Evolutionary conservation across 53 echinoderm and acorn worm genomes (phyloP), one percentile per base, ranked within the genome.

Genomic region (Stichopus horrens): DNA sequence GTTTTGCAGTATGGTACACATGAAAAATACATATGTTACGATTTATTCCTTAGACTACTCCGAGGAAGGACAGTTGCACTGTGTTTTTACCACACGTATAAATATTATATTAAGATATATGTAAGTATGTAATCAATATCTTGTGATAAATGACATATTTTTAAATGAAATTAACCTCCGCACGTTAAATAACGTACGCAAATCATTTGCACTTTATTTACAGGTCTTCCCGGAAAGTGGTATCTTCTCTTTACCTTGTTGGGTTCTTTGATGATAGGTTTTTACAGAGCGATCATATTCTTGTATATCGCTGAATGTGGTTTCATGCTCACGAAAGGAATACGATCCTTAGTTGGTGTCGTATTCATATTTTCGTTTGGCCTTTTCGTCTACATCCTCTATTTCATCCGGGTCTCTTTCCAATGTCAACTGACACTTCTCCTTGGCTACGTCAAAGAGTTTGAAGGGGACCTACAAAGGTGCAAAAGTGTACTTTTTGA

Each of bases 381-480:
- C 19, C 0, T 71, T 18, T 71, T 71, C 71, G 71, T 71, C 16
- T 71, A 71, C 71, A 18, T 71, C 16, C 71, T 71, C 16, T 71
- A 71, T 71, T 71, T 71, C 18, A 71, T 71, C 14, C 71, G 71
- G 71, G 71, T 71, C 19, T 71, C 71, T n/a, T 71, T 71, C 71
- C 71, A 71, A 20, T 71, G 18, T 20, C 71, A 71, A 7, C 2
- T 71, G 7, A 71, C 18, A 18, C 71, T 71, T n/a, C n/a, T 71
- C 16, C 71, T 71, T 71, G 71, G n/a, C n/a, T 71, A 71, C 71
- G 19, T 71, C 5, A 71, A 71, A 71, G 71, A 71, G 71, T 19
- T 16, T 20, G 20, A 71, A 71, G 4, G 18, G 4, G 71, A 71
- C 18, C n/a, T 18, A 20, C 14, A 3, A 20, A 71, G 71, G 19